Evolutionary conservation across 2,113 vertebrate species (phyloP), one percentile per base, ranked within the genome.

Genomic region (Colistium nudipinnis): DNA sequence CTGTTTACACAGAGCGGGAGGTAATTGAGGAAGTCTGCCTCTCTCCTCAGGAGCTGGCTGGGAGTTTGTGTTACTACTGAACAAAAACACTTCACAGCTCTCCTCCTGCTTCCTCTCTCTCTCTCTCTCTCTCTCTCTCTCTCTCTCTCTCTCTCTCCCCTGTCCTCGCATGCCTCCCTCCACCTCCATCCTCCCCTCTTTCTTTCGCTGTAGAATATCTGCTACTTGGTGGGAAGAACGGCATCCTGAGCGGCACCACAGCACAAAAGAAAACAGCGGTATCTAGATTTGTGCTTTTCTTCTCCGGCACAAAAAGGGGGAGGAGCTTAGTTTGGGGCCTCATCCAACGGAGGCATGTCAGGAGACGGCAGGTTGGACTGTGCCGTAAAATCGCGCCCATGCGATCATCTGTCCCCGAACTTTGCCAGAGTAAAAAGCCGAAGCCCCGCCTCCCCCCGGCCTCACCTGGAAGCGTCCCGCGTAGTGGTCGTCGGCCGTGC

Each of bases 381-480:
- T n/a, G n/a, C n/a, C n/a, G n/a, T n/a, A n/a, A n/a, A 51, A 57
- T 59, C 78, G 75, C 70, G 60, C 43, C 73, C 82, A 76, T 68
- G 48, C 73, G 31, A 16, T 71, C 24, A 41, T 66, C 30, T 28
- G 59, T 48, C 30, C 30, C 2, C 2, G 0, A 56, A 64, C 41
- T 39, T 66, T 51, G 22, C 0, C 73, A 47, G 55, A 39, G 19
- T n/a, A n/a, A 19, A 49, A 1, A 62, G 19, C 59, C 52, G 38
- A 61, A 67, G 36, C 65, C 13, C 22, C n/a, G 19, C 6, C 16
- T 6, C 38, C 38, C 38, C 38, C 38, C 38, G 2, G 17, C 4
- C 93, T 93, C 91, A 99, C 97, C 96, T 99, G 95, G 85, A 98
- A 99, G 47, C 90, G 93, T 31, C 97, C 97, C 0, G 94, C 93